Evolutionary conservation across 2,888 invertebrate genomes (phyloP).

Genomic region (Ariolimax columbianus): DNA sequence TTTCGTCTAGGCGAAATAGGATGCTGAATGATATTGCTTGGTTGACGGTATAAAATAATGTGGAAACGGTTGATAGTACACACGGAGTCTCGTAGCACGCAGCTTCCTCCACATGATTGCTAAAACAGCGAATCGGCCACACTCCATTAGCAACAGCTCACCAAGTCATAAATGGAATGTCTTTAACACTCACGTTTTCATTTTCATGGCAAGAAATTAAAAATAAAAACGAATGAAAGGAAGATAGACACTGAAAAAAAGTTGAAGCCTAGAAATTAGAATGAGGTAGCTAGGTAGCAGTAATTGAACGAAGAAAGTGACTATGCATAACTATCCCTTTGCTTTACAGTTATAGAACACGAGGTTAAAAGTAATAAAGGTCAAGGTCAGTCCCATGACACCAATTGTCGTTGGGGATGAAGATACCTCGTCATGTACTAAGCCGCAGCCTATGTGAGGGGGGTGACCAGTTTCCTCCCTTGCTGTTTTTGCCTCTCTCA

Average conservation of each 20-base stretch:
- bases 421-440: no score
- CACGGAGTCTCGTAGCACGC: neutral
- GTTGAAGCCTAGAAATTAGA: neutral
- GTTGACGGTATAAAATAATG: conserved; percentile 2
- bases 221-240: neutral
- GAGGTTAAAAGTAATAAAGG: no score
- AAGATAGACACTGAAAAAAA: neutral
- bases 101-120: conserved; percentile 15
- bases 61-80: conserved; percentile 5
- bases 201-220: conserved; percentile 10
- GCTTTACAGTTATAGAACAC: no score
- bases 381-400: no score
- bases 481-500: no score
- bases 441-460: no score
- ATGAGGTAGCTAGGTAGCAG: no score
- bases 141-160: conserved; percentile 38
- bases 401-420: no score
- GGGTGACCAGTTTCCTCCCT: no score
- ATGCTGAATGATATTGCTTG: conserved; percentile 5
- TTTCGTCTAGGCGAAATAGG: neutral
- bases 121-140: conserved; percentile 33
- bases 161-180: neutral
- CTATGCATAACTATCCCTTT: no score
- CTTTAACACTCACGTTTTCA: neutral
- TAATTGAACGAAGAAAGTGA: no score